Base-by-base conservation (phyloP, 1,140 invertebrate genomes). In the Dolichoris vasculosae region DNA sequence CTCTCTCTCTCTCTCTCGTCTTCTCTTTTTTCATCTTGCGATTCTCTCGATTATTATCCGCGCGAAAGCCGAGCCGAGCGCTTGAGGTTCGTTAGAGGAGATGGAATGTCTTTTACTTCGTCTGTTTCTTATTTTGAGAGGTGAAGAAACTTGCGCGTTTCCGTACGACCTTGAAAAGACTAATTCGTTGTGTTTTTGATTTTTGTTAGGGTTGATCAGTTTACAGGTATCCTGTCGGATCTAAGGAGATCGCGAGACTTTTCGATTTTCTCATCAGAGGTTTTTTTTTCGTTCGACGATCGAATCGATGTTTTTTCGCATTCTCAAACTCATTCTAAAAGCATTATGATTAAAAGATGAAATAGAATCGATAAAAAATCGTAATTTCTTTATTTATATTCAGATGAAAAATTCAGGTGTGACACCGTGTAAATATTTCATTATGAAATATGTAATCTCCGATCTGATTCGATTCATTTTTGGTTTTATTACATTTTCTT, bases 61-160 rank as follows among this genome's bases (percentile, higher is more conserved):
- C n/a, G 55, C n/a, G 40, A 84, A 38, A 78, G n/a, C 30, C 30
- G 13, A 32, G 43, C n/a, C 32, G 8, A 9, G 46, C 11, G 6
- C 69, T 43, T 0, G 20, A 23, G 9, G 38, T 32, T 23, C n/a
- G 8, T 38, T 8, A 32, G 38, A 7, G 6, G 23, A 43, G 20
- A 43, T 43, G 38, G 20, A 43, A 43, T n/a, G 35, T 32, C 43
- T 64, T 67, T 69, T 38, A 32, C 35, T 32, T 38, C 67, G 3
- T 69, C 67, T 32, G 15, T 15, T 69, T 69, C 23, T 80, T 69
- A 67, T 20, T 20, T 38, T 26, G 46, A 35, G 48, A 84, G 82
- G 75, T 78, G 75, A 84, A 84, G 75, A 43, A 78, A 84, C 83
- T 84, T 71, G 15, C 26, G 15, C n/a, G 35, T 17, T 79, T 83